phyloP scores from a whole-genome alignment of 2,888 invertebrate genomes.

The Yponomeuta malinellus region DNA sequence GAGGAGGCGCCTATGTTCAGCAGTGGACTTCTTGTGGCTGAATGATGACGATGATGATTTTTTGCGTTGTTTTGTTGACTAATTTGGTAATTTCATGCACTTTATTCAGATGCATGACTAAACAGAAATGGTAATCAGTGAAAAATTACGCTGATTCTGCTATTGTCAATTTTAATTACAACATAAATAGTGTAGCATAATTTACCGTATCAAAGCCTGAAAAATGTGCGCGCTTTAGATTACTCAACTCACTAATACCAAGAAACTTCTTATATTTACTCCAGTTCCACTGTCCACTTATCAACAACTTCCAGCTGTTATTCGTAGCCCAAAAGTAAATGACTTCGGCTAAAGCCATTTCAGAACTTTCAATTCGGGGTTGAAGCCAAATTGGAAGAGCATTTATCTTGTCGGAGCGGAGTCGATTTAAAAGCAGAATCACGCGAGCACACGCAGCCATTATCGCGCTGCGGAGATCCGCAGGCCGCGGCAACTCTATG shows the following conservation, averaged over 20 bases:
- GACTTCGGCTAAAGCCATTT: constrained; percentile 53
- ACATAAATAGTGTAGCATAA: no score
- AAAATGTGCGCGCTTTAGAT: no score
- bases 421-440: constrained; percentile 75
- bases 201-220: no score
- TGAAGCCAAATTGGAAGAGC: constrained; percentile 59
- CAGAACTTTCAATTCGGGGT: constrained; percentile 52
- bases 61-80: neutral
- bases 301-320: constrained; percentile 56
- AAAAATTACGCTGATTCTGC: no score
- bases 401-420: constrained; percentile 62
- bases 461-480: constrained; percentile 66
- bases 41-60: no score
- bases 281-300: constrained; percentile 42
- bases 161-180: no score
- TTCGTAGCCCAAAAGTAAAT: constrained; percentile 48
- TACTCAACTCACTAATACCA: neutral
- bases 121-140: no score
- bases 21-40: no score
- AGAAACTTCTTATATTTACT: constrained; percentile 1
- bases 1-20: no score
- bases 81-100: no score
- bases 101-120: no score
- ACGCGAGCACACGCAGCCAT: constrained; percentile 71
- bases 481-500: constrained; percentile 73